Base-by-base conservation (phyloP, 2,888 invertebrate genomes). In the Eristalis tenax region DNA sequence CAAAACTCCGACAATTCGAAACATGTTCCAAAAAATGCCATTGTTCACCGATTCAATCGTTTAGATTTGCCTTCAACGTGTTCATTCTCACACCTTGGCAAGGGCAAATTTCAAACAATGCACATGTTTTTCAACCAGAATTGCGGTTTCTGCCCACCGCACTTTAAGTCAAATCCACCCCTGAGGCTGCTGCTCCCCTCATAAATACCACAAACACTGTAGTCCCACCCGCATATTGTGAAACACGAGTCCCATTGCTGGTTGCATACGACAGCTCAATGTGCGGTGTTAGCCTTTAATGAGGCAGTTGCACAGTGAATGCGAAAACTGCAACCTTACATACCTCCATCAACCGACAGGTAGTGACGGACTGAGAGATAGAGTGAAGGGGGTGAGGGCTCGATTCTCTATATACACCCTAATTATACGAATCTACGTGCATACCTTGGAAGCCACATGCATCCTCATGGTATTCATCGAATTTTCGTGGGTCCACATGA, bases 261-360 rank as follows among this genome's bases (percentile, higher is more conserved):
- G 57, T 5, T 23, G 10, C n/a, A n/a, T 50, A 23, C 50, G 28
- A 28, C 56, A 57, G 26, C n/a, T 50, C 43, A 61, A 40, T 63
- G 22, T 22, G 22, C 13, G 40, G 15, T 81, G 66, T 57, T 83
- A 77, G 83, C 32, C 83, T 75, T 68, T 87, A 87, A 83, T 83
- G 83, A 83, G 83, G 71, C 79, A 83, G 83, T 75, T 78, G 71
- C 75, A 83, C 71, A 75, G 63, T 79, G 79, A 68, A 79, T 65
- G 50, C 50, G 77, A 63, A 77, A 82, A 69, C 78, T 57, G 71
- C 81, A 56, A 22, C 28, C 40, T 23, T 4, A 35, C 40, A 56
- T 57, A 61, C 35, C 26, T 22, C 6, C 59, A 11, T n/a, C 40
- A 13, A 13, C 11, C 2, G 32, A 5, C 6, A 32, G 32, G 8